Evolutionary conservation across 1,140 invertebrate species (phyloP), one percentile per base, ranked within the genome.

Genomic region (Rhyacophila brunnea): DNA sequence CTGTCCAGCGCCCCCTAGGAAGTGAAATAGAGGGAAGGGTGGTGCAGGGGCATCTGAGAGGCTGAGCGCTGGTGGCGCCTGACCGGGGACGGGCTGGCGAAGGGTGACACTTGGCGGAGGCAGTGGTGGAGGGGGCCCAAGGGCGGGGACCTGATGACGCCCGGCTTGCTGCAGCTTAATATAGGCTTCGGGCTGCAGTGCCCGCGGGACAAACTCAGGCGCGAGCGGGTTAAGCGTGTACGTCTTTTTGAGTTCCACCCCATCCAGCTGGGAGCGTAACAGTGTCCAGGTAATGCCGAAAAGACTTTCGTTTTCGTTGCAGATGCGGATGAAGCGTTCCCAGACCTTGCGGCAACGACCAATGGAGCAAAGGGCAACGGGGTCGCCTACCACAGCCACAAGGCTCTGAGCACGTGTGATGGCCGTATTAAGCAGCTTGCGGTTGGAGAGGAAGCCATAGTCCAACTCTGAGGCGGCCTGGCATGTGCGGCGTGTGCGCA

Each of bases 331-430:
- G 67, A 91, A 94, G 48, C 86, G 81, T 66, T 91, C 89, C 92
- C 92, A 94, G 0, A 93, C 82, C 75, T 89, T 88, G 58, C 89
- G 84, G 74, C 92, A 95, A 46, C 88, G 84, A 14, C 92, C 92
- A 36, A 92, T 84, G 0, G 91, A 89, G 61, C 91, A 91, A 0
- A 95, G 73, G 1, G 91, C 90, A 0, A 94, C 83, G 0, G 92
- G 92, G 77, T 95, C 92, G 1, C 92, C 92, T 3, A 95, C 89
- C 6, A 93, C 90, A 1, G 89, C 90, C 0, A 95, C 90, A n/a
- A 94, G 69, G 65, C 88, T 91, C 71, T 92, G 91, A 0, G 92
- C 92, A 51, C 92, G 77, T 0, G 92, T 95, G 6, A 95, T 87
- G 0, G 92, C 92, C 0, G 92, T 93, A 67, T 93, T 95, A 1